These are phyloP conservation scores for Marmota monax DNA, from an alignment of 2,113 vertebrate species.

Conservation along the genomic window DNA sequence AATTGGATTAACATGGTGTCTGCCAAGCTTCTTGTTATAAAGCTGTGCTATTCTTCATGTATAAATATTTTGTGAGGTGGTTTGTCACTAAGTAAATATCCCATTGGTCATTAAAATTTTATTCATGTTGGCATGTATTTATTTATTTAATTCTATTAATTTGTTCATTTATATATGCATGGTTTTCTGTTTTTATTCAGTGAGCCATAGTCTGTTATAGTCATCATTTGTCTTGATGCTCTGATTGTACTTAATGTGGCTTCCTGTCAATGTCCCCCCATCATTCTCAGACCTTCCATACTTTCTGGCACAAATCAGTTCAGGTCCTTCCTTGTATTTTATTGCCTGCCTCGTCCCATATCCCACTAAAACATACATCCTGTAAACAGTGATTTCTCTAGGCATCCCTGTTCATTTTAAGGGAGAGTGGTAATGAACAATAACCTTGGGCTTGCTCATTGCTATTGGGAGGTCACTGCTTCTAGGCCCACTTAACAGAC, in stretches of 20 bases:
- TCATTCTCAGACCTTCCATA: background rate
- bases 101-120: background rate
- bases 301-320: background rate
- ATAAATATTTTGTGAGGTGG: background rate
- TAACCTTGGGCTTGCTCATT: background rate
- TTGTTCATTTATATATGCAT: background rate
- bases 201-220: background rate
- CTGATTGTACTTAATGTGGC: background rate
- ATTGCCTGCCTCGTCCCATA: fast-evolving
- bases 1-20: background rate
- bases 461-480: background rate
- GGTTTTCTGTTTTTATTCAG: background rate
- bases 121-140: background rate
- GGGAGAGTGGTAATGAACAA: background rate
- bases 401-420: background rate
- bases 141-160: background rate
- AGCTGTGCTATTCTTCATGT: background rate
- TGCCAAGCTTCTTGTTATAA: background rate
- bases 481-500: background rate
- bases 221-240: background rate
- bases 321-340: background rate
- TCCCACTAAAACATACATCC: background rate
- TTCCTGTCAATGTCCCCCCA: background rate
- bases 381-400: background rate
- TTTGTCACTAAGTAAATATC: background rate